Evolutionary conservation across 2,113 vertebrate species (phyloP).

Genomic region (Eurystomus gularis): DNA sequence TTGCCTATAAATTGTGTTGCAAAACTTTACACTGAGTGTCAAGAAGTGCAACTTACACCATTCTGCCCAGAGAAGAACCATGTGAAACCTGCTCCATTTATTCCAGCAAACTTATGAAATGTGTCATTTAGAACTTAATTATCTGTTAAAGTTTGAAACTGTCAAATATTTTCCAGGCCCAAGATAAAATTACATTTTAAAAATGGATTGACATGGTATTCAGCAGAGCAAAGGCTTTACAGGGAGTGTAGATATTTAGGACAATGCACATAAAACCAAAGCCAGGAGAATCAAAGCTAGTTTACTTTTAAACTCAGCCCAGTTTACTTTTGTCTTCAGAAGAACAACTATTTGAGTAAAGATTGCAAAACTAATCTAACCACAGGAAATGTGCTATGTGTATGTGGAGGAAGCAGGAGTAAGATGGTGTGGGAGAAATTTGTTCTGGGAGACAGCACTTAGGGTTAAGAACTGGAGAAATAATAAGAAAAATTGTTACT

Average conservation of each 20-base stretch:
- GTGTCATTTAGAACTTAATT: neutral
- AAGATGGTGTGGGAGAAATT: neutral
- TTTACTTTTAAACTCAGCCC: slow-evolving; percentile 30
- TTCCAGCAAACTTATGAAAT: neutral
- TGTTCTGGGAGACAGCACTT: neutral
- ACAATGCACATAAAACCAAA: neutral
- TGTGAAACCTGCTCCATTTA: neutral
- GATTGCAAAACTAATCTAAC: neutral
- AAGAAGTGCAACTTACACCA: neutral
- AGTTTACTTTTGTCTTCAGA: slow-evolving; percentile 13
- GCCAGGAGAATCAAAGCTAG: neutral
- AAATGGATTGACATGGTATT: neutral
- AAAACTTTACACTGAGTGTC: neutral
- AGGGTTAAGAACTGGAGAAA: neutral
- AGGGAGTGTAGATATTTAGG: neutral
- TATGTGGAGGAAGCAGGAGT: neutral
- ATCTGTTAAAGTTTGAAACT: neutral
- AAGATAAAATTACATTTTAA: neutral
- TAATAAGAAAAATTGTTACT: neutral
- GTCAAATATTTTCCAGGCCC: neutral
- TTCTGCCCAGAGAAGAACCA: neutral
- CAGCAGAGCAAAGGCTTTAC: neutral
- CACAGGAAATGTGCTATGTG: neutral
- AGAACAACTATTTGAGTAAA: neutral
- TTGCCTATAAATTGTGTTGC: neutral